These are phyloP conservation scores for Rutpela maculata DNA, from an alignment of 2,888 invertebrate genomes.

Conservation along the genomic window DNA sequence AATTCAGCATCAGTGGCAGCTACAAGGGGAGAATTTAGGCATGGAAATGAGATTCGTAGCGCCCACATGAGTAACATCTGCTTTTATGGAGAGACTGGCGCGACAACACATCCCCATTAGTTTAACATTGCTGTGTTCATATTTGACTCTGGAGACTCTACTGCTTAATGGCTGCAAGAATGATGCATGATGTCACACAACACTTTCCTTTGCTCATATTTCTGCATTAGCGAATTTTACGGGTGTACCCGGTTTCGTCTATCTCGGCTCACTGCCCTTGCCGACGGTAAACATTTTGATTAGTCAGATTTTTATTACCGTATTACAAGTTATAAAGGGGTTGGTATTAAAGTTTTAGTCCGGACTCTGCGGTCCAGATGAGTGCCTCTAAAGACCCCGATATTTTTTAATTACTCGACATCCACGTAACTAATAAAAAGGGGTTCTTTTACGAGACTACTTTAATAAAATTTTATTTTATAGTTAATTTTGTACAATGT, in stretches of 20 bases:
- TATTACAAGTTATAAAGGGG: slow-evolving; percentile 56
- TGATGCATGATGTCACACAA: slow-evolving; percentile 60
- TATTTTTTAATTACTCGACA: slow-evolving; percentile 58
- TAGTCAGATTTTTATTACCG: slow-evolving; percentile 63
- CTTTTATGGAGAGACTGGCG: slow-evolving; percentile 69
- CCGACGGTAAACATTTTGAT: slow-evolving; percentile 58
- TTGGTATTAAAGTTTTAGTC: slow-evolving; percentile 44
- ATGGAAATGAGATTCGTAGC: slow-evolving; percentile 68
- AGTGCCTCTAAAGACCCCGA: slow-evolving; percentile 51
- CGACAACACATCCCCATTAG: slow-evolving; percentile 72
- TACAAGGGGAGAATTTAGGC: slow-evolving; percentile 62
- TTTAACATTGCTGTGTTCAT: slow-evolving; percentile 68
- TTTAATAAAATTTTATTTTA: slow-evolving; percentile 55
- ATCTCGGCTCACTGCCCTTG: slow-evolving; percentile 44
- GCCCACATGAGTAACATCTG: slow-evolving; percentile 69
- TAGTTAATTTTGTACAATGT: slow-evolving; percentile 40
- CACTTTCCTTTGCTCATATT: slow-evolving; percentile 61
- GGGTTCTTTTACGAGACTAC: slow-evolving; percentile 50
- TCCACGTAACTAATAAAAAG: slow-evolving; percentile 54
- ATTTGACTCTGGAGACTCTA: slow-evolving; percentile 67
- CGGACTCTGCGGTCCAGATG: slow-evolving; percentile 48
- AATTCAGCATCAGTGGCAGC: slow-evolving; percentile 68
- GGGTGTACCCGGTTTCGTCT: slow-evolving; percentile 39
- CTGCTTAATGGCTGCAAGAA: slow-evolving; percentile 62
- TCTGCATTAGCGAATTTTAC: slow-evolving; percentile 61